Evolutionary conservation across 2,113 vertebrate genomes (phyloP).

Genomic region (Halcyon malimbica): DNA sequence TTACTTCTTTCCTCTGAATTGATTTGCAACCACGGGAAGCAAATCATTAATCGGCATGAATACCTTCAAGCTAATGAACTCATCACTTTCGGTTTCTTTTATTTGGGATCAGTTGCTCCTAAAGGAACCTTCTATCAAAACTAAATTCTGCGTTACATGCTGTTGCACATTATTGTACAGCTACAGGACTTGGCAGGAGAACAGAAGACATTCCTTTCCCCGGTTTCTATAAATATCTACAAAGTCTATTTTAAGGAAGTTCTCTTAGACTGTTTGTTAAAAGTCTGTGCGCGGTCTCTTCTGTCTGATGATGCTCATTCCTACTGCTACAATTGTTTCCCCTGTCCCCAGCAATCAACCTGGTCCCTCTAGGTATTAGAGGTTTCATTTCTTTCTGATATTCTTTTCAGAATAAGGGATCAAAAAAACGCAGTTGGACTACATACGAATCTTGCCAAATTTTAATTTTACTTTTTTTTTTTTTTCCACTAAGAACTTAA

Average conservation of each 20-base stretch:
- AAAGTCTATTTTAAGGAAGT: conserved; percentile 43
- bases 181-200: conserved; percentile 37
- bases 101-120: background rate
- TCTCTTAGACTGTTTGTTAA: background rate
- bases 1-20: background rate
- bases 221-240: conserved; percentile 40
- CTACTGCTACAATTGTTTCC: background rate
- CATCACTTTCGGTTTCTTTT: background rate
- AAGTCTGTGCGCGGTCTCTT: background rate
- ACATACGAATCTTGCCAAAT: background rate
- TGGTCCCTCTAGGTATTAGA: background rate
- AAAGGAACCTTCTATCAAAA: background rate
- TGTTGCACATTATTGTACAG: background rate
- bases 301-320: background rate
- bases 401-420: background rate
- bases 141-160: background rate
- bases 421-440: background rate
- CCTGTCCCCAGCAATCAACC: background rate
- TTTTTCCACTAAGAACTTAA: background rate
- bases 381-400: background rate
- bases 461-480: background rate
- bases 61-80: background rate
- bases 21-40: background rate
- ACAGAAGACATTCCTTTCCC: conserved; percentile 34
- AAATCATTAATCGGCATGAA: background rate